Conservation (phyloP, 1,140 invertebrate genomes). For the Drosophila guanche region DNA sequence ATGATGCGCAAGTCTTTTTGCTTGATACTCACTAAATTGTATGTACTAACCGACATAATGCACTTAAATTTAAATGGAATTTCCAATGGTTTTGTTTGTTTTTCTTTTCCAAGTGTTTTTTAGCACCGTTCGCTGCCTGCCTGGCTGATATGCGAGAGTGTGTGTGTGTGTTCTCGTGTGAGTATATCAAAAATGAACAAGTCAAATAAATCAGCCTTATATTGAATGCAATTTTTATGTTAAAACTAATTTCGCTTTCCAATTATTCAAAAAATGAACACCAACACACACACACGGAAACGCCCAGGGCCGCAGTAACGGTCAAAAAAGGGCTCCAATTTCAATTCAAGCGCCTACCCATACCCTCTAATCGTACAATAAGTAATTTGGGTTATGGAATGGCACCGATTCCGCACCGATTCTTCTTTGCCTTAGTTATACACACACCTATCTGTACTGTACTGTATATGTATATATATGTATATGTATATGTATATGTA, state of each 20-base stretch:
- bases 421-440: slow-evolving; percentile 30
- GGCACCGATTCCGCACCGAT: slow-evolving; percentile 5
- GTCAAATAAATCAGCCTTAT: slow-evolving; percentile 81
- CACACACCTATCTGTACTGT: slow-evolving; percentile 35
- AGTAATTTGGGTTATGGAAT: slow-evolving; percentile 16
- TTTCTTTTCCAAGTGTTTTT: not conserved
- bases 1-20: slow-evolving; percentile 74
- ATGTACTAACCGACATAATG: slow-evolving; percentile 42
- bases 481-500: slow-evolving; percentile 28
- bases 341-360: slow-evolving; percentile 2
- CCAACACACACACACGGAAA: slow-evolving; percentile 54
- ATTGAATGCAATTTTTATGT: slow-evolving; percentile 72
- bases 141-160: slow-evolving; percentile 39
- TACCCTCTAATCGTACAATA: not conserved
- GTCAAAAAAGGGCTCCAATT: slow-evolving; percentile 11
- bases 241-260: slow-evolving; percentile 69
- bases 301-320: slow-evolving; percentile 42
- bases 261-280: slow-evolving; percentile 59
- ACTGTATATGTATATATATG: slow-evolving; percentile 49
- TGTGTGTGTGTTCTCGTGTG: slow-evolving; percentile 29
- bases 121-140: slow-evolving; percentile 25
- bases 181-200: slow-evolving; percentile 72
- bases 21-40: slow-evolving; percentile 54
- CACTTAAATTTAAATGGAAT: slow-evolving; percentile 52
- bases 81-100: slow-evolving; percentile 6